Percentiles rank a stretch among this genome's conserved stretches.
phyloP scores from a whole-genome alignment of 2,888 invertebrate species.

The Globia sparganii region DNA sequence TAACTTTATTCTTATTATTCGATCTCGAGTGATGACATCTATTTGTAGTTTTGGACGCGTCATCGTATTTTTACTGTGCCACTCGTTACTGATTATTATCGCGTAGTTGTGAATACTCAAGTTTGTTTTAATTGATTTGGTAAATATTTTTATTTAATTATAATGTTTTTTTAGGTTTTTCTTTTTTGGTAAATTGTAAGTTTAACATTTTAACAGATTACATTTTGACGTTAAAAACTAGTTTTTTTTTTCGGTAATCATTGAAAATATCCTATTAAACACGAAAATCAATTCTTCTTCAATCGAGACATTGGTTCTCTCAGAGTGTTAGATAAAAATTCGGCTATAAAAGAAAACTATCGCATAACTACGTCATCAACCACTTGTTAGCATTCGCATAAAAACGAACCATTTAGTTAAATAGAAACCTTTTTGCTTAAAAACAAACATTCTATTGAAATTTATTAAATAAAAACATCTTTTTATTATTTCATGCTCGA shows the following conservation, averaged over 20 bases:
- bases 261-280: background rate
- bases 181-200: background rate
- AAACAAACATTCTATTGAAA: constrained; percentile 4
- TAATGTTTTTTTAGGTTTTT: background rate
- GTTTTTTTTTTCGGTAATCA: background rate
- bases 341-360: background rate
- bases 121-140: background rate
- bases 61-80: constrained; percentile 65
- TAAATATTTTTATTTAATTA: background rate
- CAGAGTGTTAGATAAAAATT: background rate
- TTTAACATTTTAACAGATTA: background rate
- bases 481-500: constrained; percentile 35
- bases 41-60: constrained; percentile 64
- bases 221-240: background rate
- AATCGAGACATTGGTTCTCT: background rate
- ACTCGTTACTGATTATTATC: constrained; percentile 62
- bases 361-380: background rate
- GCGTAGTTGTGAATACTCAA: constrained; percentile 1
- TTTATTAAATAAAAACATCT: background rate
- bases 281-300: background rate
- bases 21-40: constrained; percentile 77
- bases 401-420: constrained; percentile 60
- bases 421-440: constrained; percentile 10
- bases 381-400: constrained; percentile 21
- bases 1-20: constrained; percentile 69